Evolutionary conservation across 1,140 invertebrate genomes (phyloP).

Genomic region (Pemphigus obesinymphae): DNA sequence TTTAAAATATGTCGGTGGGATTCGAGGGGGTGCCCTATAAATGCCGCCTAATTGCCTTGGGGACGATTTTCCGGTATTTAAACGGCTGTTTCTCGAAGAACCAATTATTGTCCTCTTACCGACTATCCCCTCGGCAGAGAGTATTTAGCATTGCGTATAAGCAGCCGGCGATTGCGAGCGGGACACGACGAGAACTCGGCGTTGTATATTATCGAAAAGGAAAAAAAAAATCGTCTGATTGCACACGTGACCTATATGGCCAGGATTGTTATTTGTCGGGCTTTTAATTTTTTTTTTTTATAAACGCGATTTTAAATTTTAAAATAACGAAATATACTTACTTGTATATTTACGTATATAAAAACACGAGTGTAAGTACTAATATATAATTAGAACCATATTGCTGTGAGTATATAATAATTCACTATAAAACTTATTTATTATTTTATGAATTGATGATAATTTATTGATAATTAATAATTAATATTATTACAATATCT

Average conservation of each 20-base stretch:
- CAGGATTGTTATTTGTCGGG: no score
- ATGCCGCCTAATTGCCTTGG: constrained; percentile 8
- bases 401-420: no score
- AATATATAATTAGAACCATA: no score
- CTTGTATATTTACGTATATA: no score
- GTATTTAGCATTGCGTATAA: background rate
- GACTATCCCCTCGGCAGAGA: background rate
- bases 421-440: no score
- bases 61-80: constrained; percentile 20
- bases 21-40: background rate
- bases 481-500: no score
- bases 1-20: background rate
- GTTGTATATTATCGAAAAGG: background rate
- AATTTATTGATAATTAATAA: no score
- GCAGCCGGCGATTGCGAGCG: background rate
- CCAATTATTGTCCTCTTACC: background rate
- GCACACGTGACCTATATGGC: background rate
- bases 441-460: no score
- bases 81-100: constrained; percentile 13
- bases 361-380: no score
- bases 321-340: no score
- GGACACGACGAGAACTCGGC: background rate
- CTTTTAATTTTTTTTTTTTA: no score
- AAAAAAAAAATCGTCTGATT: background rate
- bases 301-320: no score